These are phyloP conservation scores for Spondyliosoma cantharus DNA, from an alignment of 2,797 vertebrate species.

Conservation along the genomic window DNA sequence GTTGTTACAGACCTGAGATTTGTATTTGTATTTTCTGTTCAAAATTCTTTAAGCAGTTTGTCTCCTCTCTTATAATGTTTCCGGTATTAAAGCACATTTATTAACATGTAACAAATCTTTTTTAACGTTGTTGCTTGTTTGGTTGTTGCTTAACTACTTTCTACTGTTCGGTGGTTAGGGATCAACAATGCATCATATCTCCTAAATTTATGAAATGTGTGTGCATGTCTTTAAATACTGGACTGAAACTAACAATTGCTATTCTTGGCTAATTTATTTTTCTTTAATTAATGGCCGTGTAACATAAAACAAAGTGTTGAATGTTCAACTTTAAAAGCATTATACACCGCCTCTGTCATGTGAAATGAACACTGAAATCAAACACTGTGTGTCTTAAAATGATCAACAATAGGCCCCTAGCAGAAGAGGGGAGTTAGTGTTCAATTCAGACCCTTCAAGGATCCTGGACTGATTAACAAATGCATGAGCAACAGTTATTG, in stretches of 20 bases:
- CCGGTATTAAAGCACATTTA: no score
- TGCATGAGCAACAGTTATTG: slow-evolving; percentile 53
- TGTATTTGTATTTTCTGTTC: no score
- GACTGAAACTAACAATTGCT: background rate
- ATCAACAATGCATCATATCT: background rate
- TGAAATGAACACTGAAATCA: background rate
- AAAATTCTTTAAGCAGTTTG: no score
- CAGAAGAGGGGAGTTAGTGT: background rate
- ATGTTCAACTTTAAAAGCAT: no score
- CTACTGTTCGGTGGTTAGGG: background rate
- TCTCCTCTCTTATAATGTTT: no score
- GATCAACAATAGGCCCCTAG: slow-evolving; percentile 1
- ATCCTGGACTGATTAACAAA: slow-evolving; percentile 38
- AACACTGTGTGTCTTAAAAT: background rate
- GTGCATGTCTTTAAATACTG: background rate
- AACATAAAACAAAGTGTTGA: background rate
- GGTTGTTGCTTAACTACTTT: background rate
- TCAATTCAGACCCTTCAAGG: background rate
- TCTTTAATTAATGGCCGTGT: no score
- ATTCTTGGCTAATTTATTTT: no score
- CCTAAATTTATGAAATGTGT: background rate
- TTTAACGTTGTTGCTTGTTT: no score
- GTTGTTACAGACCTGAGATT: no score
- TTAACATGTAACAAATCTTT: no score
- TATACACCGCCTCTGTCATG: background rate